A percentile compares a stretch with the other conserved stretches of the same genome.
phyloP scores from a whole-genome alignment of 2,888 invertebrate genomes.

The Phoronis australis region DNA sequence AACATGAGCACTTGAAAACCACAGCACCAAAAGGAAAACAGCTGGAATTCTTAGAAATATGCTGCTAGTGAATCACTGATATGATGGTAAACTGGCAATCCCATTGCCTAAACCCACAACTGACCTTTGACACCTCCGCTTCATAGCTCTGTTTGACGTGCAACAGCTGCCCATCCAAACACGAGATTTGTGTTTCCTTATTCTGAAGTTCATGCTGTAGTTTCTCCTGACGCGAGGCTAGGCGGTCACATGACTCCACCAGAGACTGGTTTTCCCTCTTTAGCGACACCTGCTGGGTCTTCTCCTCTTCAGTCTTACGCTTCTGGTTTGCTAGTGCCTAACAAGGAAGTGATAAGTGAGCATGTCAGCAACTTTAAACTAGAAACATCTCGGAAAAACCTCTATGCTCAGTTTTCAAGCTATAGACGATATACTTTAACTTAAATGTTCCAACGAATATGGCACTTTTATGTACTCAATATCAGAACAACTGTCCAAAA shows the following conservation, averaged over 20 bases:
- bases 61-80: neutral
- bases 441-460: too few relatives aligned
- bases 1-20: too few relatives aligned
- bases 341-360: too few relatives aligned
- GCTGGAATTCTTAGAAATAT: too few relatives aligned
- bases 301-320: slow-evolving; percentile 34
- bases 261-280: slow-evolving; percentile 34
- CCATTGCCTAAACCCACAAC: neutral
- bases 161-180: slow-evolving; percentile 28
- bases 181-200: slow-evolving; percentile 28
- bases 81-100: too few relatives aligned
- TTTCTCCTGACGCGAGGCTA: slow-evolving; percentile 32
- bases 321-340: slow-evolving; percentile 40
- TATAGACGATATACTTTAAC: too few relatives aligned
- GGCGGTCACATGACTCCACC: slow-evolving; percentile 30
- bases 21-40: too few relatives aligned
- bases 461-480: too few relatives aligned
- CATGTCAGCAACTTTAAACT: neutral
- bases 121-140: slow-evolving; percentile 24
- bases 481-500: too few relatives aligned
- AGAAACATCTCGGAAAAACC: too few relatives aligned
- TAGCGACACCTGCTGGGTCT: slow-evolving; percentile 21
- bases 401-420: too few relatives aligned
- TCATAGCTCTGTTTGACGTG: slow-evolving; percentile 26
- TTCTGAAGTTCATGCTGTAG: slow-evolving; percentile 30